A percentile compares a stretch with the other conserved stretches of the same genome.
phyloP scores from a whole-genome alignment of 2,888 invertebrate genomes.

The Orchesellides sinensis region DNA sequence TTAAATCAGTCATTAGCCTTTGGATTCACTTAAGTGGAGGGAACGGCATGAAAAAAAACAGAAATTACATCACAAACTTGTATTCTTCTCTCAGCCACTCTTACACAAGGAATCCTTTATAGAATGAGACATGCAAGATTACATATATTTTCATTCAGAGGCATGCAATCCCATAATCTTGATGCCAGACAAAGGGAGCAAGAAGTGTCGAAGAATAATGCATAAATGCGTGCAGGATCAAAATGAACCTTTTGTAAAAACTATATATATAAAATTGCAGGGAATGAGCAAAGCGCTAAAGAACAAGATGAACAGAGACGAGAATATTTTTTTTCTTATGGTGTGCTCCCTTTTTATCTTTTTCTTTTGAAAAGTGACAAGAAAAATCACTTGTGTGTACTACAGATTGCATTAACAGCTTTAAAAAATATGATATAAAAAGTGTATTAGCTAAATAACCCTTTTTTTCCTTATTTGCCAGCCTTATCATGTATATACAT shows the following conservation, averaged over 20 bases:
- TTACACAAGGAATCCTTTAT: slow-evolving; percentile 35
- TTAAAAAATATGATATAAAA: slow-evolving; percentile 8
- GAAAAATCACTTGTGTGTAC: neutral
- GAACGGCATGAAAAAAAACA: neutral
- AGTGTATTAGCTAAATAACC: neutral
- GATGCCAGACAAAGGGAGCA: slow-evolving; percentile 21
- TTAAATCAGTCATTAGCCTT: slow-evolving; percentile 22
- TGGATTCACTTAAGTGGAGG: neutral
- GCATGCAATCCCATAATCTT: slow-evolving; percentile 45
- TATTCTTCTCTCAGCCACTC: neutral
- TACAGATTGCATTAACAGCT: slow-evolving; percentile 1
- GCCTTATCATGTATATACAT: neutral
- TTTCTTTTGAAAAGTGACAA: neutral
- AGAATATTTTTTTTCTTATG: neutral
- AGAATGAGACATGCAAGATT: slow-evolving; percentile 41
- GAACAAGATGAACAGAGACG: neutral
- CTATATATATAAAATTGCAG: neutral
- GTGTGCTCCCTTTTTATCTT: neutral
- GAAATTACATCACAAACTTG: slow-evolving; percentile 34
- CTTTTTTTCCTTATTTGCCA: neutral
- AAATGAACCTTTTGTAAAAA: slow-evolving; percentile 8
- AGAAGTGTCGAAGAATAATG: slow-evolving; percentile 10
- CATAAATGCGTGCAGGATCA: slow-evolving; percentile 28
- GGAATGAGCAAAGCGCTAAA: neutral
- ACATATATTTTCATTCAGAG: slow-evolving; percentile 42